Percentiles rank a stretch among this genome's conserved stretches.
Conservation (phyloP, 2,113 vertebrate genomes). For the Paralichthys olivaceus region DNA sequence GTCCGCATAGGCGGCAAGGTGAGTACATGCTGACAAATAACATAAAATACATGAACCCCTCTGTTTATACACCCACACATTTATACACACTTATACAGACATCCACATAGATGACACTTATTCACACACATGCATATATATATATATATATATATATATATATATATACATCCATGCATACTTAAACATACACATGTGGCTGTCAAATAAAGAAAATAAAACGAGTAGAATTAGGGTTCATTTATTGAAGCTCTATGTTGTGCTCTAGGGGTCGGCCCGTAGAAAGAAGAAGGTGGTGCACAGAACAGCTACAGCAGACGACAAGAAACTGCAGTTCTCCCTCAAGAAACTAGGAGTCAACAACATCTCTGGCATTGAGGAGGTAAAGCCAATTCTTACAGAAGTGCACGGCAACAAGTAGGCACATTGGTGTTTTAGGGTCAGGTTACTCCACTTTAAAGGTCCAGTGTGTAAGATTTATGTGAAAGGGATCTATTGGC, state of each 20-base stretch:
- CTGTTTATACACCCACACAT: too few relatives aligned
- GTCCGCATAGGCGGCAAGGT: constrained; percentile 99
- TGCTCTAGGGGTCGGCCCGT: constrained; percentile 91
- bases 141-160: too few relatives aligned
- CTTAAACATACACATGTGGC: too few relatives aligned
- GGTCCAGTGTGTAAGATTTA: too few relatives aligned
- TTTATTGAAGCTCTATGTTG: not conserved
- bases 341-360: constrained; percentile 98
- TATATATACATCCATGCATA: too few relatives aligned
- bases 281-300: constrained; percentile 99
- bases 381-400: constrained; percentile 81
- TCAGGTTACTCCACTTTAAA: not conserved
- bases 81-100: too few relatives aligned
- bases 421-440: not conserved
- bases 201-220: too few relatives aligned
- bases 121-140: too few relatives aligned
- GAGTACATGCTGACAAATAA: constrained; percentile 10
- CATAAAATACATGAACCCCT: not conserved
- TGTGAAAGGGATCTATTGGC: too few relatives aligned
- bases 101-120: too few relatives aligned
- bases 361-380: constrained; percentile 98
- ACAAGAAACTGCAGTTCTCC: constrained; percentile 98
- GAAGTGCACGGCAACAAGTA: not conserved
- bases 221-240: too few relatives aligned
- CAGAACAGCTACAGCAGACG: constrained; percentile 96